A percentile compares a stretch with the other conserved stretches of the same genome.
Conservation (phyloP, 1,140 invertebrate genomes). For the Trichonephila clavipes region DNA sequence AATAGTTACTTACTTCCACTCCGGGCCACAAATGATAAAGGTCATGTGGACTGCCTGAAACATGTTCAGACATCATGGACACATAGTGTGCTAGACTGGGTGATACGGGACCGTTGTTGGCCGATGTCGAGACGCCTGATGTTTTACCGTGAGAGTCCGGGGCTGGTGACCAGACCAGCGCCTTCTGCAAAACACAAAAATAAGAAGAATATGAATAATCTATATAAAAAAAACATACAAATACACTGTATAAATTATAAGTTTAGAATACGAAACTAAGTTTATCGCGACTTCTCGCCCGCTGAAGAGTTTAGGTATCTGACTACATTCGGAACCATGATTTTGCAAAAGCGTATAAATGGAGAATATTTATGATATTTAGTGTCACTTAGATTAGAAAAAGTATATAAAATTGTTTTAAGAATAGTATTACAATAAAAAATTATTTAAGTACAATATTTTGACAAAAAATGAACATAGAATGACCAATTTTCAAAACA, state of each 20-base stretch:
- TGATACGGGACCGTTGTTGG: conserved; percentile 77
- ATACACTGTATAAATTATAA: not conserved
- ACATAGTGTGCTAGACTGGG: conserved; percentile 85
- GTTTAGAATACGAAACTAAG: too few relatives aligned
- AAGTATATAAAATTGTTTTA: too few relatives aligned
- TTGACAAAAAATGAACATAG: too few relatives aligned
- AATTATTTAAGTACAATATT: too few relatives aligned
- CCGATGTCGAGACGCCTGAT: conserved; percentile 61
- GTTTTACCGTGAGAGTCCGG: conserved; percentile 78
- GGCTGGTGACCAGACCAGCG: conserved; percentile 80
- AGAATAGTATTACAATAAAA: too few relatives aligned
- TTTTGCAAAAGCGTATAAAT: too few relatives aligned
- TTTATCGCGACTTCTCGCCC: too few relatives aligned
- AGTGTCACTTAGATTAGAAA: too few relatives aligned
- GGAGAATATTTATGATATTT: too few relatives aligned
- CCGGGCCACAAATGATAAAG: conserved; percentile 88
- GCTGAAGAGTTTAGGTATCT: too few relatives aligned
- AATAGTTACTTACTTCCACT: conserved; percentile 82
- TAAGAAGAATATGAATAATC: not conserved
- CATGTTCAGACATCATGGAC: conserved; percentile 89
- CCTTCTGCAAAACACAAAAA: conserved; percentile 80
- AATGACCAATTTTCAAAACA: too few relatives aligned
- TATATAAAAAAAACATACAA: not conserved
- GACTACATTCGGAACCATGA: too few relatives aligned
- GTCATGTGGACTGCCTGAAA: conserved; percentile 83